phyloP scores from a whole-genome alignment of 2,888 invertebrate species.

The Timandra comae region DNA sequence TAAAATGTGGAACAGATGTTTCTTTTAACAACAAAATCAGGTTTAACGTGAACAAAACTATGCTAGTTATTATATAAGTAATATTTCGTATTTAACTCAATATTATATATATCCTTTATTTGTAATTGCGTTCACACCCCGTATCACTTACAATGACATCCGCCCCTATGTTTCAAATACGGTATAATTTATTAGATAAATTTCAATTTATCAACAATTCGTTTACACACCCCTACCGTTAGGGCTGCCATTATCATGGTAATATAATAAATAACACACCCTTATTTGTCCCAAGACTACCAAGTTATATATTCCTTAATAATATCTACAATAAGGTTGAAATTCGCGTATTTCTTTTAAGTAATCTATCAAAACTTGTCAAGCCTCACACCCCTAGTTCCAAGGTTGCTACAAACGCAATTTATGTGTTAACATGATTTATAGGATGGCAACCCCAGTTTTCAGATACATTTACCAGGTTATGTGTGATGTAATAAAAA shows the following conservation, averaged over 20 bases:
- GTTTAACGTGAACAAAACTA: no score
- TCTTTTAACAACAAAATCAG: no score
- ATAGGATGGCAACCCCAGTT: conserved; percentile 51
- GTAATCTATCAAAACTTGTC: conserved; percentile 56
- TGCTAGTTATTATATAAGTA: no score
- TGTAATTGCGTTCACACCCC: no score
- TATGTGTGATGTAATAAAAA: no score
- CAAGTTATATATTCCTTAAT: no score
- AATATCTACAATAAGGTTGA: not conserved
- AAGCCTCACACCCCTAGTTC: conserved; percentile 43
- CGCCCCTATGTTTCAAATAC: conserved; percentile 36
- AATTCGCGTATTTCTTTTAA: conserved; percentile 1
- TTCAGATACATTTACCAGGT: not conserved
- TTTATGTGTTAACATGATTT: conserved; percentile 73
- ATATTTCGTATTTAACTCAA: no score
- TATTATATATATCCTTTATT: no score
- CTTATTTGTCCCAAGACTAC: not conserved
- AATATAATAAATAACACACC: conserved; percentile 28
- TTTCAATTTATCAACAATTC: conserved; percentile 66
- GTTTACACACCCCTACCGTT: conserved; percentile 57
- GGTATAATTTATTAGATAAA: conserved; percentile 71
- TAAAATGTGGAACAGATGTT: no score
- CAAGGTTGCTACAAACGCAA: conserved; percentile 53
- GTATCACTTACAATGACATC: no score
- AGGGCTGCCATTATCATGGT: conserved; percentile 24